Percentiles rank a stretch among this genome's conserved stretches.
These are phyloP conservation scores for Oryzaephilus surinamensis DNA, from an alignment of 1,140 invertebrate genomes.

Conservation along the genomic window DNA sequence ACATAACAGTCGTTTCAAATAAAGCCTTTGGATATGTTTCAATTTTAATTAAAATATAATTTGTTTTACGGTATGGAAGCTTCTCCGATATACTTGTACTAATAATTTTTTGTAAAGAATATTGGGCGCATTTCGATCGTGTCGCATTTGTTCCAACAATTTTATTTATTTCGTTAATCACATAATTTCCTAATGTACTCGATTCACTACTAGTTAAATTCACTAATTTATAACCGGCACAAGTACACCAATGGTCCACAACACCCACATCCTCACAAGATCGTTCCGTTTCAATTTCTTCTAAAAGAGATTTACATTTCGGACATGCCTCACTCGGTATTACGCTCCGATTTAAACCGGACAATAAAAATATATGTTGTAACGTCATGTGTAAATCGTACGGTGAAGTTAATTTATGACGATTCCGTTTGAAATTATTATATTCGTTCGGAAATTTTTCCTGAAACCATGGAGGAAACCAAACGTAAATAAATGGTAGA, in stretches of 20 bases:
- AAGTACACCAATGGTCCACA: constrained; percentile 68
- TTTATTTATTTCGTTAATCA: constrained; percentile 33
- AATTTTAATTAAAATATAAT: constrained; percentile 18
- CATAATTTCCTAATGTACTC: constrained; percentile 33
- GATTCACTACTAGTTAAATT: constrained; percentile 27
- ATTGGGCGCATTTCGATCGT: constrained; percentile 37
- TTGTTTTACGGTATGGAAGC: not conserved
- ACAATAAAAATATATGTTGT: constrained; percentile 36
- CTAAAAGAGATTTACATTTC: constrained; percentile 56
- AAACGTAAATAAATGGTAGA: constrained; percentile 66
- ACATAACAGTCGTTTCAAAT: constrained; percentile 26
- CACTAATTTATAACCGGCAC: constrained; percentile 41
- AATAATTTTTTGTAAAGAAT: constrained; percentile 10
- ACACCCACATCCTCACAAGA: constrained; percentile 63
- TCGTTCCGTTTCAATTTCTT: constrained; percentile 48
- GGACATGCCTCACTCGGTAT: constrained; percentile 43
- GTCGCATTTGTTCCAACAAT: constrained; percentile 33
- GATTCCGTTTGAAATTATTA: constrained; percentile 53
- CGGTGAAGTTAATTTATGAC: constrained; percentile 53
- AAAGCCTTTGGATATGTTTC: constrained; percentile 24
- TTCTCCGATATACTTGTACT: constrained; percentile 13
- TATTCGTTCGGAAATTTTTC: constrained; percentile 44
- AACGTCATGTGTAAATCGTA: constrained; percentile 64
- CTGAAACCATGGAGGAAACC: constrained; percentile 57
- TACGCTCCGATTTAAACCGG: constrained; percentile 35